Evolutionary conservation across 2,113 vertebrate species (phyloP).

Genomic region (Planiliza haematocheilus): DNA sequence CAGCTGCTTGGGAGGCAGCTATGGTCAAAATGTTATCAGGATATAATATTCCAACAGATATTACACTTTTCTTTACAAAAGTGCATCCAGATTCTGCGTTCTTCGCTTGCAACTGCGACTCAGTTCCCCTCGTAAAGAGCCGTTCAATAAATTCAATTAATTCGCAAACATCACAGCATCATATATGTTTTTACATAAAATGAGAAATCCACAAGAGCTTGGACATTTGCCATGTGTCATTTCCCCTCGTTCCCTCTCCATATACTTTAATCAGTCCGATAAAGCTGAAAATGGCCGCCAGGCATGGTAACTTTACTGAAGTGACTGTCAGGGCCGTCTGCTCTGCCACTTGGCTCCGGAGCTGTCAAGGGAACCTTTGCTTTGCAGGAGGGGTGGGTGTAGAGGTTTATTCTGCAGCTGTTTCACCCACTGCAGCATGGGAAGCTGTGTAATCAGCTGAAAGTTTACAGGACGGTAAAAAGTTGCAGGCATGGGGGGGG

Average conservation of each 20-base stretch:
- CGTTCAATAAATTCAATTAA: too few relatives aligned
- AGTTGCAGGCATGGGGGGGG: constrained; percentile 24
- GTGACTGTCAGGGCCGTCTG: neutral
- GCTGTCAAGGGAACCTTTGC: constrained; percentile 29
- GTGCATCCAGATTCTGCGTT: too few relatives aligned
- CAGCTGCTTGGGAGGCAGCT: too few relatives aligned
- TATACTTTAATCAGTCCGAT: constrained; percentile 17
- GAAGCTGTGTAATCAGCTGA: constrained; percentile 33
- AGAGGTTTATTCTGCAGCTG: constrained; percentile 33
- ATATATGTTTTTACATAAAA: too few relatives aligned
- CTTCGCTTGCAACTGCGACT: too few relatives aligned
- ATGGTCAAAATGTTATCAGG: too few relatives aligned
- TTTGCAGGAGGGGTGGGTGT: constrained; percentile 3
- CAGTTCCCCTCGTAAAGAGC: too few relatives aligned
- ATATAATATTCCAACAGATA: too few relatives aligned
- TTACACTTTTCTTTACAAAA: too few relatives aligned
- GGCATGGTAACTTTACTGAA: constrained; percentile 6
- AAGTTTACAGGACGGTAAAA: constrained; percentile 42
- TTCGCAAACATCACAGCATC: too few relatives aligned
- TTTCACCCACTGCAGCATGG: constrained; percentile 27
- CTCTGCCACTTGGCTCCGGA: neutral
- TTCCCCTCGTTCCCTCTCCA: neutral
- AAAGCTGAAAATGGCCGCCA: constrained; percentile 9
- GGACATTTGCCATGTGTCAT: constrained; percentile 12
- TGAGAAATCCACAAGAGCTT: too few relatives aligned